Percentiles rank a stretch among this genome's conserved stretches.
Evolutionary conservation across 2,113 vertebrate species (phyloP).

Genomic region (Gavialis gangeticus): DNA sequence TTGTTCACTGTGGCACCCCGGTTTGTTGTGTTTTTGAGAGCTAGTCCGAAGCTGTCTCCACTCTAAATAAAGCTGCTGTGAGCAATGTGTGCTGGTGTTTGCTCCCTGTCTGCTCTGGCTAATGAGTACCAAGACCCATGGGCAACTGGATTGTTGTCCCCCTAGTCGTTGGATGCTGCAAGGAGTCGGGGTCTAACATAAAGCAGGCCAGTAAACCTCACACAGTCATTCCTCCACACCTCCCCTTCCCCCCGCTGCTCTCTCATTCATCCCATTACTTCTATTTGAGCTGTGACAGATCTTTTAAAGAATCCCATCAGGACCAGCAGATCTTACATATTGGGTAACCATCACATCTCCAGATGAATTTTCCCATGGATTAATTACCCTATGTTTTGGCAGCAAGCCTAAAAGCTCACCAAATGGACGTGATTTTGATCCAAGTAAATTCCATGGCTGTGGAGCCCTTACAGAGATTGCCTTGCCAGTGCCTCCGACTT

Average conservation of each 20-base stretch:
- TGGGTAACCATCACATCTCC: not conserved
- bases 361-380: not conserved
- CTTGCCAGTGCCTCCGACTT: too few species aligned
- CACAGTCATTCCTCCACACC: not conserved
- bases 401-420: not conserved
- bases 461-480: not conserved
- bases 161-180: too few species aligned
- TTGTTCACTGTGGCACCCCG: too few species aligned
- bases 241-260: too few species aligned
- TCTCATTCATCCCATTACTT: not conserved
- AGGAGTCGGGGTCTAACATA: too few species aligned
- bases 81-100: too few species aligned
- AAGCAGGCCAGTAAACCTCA: not conserved
- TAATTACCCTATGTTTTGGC: not conserved
- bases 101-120: too few species aligned
- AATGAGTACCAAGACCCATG: too few species aligned
- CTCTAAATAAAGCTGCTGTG: too few species aligned
- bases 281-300: not conserved
- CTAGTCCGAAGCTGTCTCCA: too few species aligned
- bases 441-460: not conserved
- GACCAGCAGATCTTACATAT: not conserved
- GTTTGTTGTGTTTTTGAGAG: too few species aligned
- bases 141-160: too few species aligned
- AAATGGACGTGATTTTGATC: not conserved
- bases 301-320: not conserved